Percentiles rank a stretch among this genome's conserved stretches.
phyloP scores from a whole-genome alignment of 1,140 invertebrate species.

The Leptopilina clavipes region DNA sequence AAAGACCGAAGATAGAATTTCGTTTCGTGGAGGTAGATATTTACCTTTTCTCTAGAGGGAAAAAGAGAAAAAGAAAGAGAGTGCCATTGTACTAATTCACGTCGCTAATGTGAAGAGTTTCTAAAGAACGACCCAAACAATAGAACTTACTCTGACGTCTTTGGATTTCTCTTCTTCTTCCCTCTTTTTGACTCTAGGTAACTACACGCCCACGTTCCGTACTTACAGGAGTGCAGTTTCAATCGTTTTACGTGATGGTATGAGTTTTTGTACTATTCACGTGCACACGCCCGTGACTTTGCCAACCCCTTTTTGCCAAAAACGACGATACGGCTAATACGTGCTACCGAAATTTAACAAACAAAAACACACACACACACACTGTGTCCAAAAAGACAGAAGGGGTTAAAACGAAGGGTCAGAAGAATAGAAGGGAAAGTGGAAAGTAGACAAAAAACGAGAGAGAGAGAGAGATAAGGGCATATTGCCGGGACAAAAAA shows the following conservation, averaged over 20 bases:
- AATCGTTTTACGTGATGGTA: slow-evolving; percentile 1
- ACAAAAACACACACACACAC: not conserved
- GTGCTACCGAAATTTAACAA: not conserved
- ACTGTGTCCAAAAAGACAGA: not conserved
- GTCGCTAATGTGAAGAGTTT: slow-evolving; percentile 55
- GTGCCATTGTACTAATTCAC: slow-evolving; percentile 55
- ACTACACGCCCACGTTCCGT: slow-evolving; percentile 33
- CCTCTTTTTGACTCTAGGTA: slow-evolving; percentile 34
- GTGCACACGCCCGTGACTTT: slow-evolving; percentile 10
- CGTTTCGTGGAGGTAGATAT: not conserved
- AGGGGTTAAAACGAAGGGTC: not conserved
- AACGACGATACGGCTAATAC: slow-evolving; percentile 21
- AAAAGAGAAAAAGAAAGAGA: slow-evolving; percentile 11
- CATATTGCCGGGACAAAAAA: not conserved
- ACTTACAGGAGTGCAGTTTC: not conserved
- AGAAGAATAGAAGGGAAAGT: not conserved
- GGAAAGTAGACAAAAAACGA: not conserved
- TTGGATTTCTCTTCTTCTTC: slow-evolving; percentile 35
- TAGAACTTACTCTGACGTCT: slow-evolving; percentile 43
- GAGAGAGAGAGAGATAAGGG: not conserved
- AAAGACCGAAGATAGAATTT: not conserved
- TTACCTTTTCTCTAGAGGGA: not conserved
- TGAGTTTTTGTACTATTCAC: not conserved
- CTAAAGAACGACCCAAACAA: slow-evolving; percentile 60
- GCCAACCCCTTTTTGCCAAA: slow-evolving; percentile 6